A percentile compares a stretch with the other conserved stretches of the same genome.
Evolutionary conservation across 2,888 invertebrate genomes (phyloP).

Genomic region (Gonocerus acuteangulatus): DNA sequence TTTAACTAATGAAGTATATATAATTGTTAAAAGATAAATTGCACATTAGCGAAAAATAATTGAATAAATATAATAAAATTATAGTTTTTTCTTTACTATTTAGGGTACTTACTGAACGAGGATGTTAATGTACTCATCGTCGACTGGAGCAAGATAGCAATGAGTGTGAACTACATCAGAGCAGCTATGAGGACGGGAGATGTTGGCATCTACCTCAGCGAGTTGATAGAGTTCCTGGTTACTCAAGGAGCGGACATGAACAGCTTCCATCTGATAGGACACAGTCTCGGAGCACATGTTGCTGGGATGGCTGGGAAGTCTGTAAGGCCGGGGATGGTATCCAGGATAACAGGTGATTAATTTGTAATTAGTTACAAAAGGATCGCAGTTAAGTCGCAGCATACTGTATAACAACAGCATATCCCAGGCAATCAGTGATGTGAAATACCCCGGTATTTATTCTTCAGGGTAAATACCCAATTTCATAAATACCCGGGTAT

Average conservation of each 20-base stretch:
- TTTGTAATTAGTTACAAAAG: no score
- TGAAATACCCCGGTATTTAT: no score
- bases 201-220: conserved; percentile 3
- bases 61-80: no score
- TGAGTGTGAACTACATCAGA: not conserved
- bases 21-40: no score
- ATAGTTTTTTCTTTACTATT: not conserved
- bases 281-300: conserved; percentile 31
- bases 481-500: no score
- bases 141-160: conserved; percentile 19
- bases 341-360: conserved; percentile 29
- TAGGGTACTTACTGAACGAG: not conserved
- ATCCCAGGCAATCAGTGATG: no score
- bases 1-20: no score
- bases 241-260: not conserved
- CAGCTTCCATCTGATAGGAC: conserved; percentile 24
- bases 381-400: no score
- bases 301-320: conserved; percentile 23
- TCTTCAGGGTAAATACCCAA: no score
- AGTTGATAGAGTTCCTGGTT: conserved; percentile 22
- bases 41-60: no score
- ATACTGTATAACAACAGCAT: no score
- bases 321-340: not conserved
- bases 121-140: conserved; percentile 28
- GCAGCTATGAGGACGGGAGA: not conserved